phyloP scores from a whole-genome alignment of 2,797 vertebrate genomes.

The Thamnophis elegans region DNA sequence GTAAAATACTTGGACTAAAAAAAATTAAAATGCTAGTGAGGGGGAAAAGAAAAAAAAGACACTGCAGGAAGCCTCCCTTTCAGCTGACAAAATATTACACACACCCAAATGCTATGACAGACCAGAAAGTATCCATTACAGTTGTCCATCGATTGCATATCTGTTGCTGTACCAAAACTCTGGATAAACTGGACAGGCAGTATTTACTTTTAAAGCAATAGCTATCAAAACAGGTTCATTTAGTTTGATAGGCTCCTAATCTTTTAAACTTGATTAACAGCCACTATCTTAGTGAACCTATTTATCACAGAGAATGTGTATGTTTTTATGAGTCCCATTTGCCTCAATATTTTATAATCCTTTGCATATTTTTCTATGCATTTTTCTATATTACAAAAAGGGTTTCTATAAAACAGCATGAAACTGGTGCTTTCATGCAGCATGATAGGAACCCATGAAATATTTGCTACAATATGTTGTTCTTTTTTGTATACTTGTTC shows the following conservation, averaged over 20 bases:
- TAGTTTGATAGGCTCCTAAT: background rate
- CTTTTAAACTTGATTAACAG: background rate
- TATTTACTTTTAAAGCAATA: background rate
- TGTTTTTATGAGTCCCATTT: background rate
- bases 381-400: background rate
- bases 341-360: background rate
- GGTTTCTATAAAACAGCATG: background rate
- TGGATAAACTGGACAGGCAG: background rate
- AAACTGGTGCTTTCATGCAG: background rate
- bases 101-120: background rate
- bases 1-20: background rate
- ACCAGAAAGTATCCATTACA: background rate
- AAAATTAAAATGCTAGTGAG: background rate
- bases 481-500: conserved; percentile 5
- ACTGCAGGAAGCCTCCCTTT: background rate
- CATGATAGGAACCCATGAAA: background rate
- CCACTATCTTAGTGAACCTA: background rate
- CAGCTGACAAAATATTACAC: background rate
- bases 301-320: background rate
- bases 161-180: background rate
- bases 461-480: background rate
- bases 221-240: background rate
- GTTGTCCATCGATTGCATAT: background rate
- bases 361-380: conserved; percentile 1
- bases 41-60: background rate